Conservation (phyloP, 2,888 invertebrate genomes). For the Xanthorhoe designata region DNA sequence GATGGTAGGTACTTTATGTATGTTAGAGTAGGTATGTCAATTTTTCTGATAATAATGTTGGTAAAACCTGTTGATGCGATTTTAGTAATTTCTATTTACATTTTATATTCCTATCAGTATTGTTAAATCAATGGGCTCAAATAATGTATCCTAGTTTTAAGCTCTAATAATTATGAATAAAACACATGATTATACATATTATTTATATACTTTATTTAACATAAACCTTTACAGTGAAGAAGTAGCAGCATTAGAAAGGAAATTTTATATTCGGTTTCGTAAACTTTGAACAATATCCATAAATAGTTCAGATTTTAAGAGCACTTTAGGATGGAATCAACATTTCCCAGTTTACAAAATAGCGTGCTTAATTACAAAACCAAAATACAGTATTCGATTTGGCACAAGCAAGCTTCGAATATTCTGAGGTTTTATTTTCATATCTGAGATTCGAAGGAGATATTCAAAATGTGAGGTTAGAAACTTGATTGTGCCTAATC, state of each 20-base stretch:
- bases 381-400: slow-evolving; percentile 61
- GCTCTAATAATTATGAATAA: slow-evolving; percentile 15
- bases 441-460: slow-evolving; percentile 49
- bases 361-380: slow-evolving; percentile 65
- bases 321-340: slow-evolving; percentile 85
- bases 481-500: slow-evolving; percentile 71
- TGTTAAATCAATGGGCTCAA: background rate
- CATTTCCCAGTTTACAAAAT: slow-evolving; percentile 72
- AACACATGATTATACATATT: slow-evolving; percentile 40
- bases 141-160: background rate
- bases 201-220: slow-evolving; percentile 64
- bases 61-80: no score
- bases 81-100: no score
- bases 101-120: background rate
- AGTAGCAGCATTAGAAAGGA: slow-evolving; percentile 63
- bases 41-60: no score
- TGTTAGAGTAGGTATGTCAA: no score
- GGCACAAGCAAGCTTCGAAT: slow-evolving; percentile 55
- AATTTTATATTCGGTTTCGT: slow-evolving; percentile 52
- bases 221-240: slow-evolving; percentile 74
- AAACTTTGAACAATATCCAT: slow-evolving; percentile 67
- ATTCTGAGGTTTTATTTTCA: background rate
- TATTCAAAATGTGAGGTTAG: slow-evolving; percentile 50
- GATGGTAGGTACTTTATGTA: no score
- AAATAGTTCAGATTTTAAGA: slow-evolving; percentile 80